Base-by-base conservation (phyloP, 2,113 vertebrate species). In the Onychostruthus taczanowskii region DNA sequence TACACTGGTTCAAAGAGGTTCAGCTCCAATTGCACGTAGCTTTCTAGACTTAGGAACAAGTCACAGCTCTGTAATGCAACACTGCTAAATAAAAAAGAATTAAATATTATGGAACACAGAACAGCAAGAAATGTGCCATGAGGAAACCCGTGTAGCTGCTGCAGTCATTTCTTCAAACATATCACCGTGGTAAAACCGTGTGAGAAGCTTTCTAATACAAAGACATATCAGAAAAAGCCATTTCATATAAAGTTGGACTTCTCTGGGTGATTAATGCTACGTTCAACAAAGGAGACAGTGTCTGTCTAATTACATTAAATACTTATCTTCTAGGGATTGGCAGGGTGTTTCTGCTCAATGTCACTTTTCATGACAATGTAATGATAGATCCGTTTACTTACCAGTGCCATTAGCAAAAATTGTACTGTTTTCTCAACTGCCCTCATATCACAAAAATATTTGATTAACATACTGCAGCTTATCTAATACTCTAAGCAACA, bases 361-460 rank as follows among this genome's bases (percentile, higher is more conserved):
- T 98, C 97, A 97, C 87, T 97, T 97, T 97, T 86, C 86, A 96
- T 98, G 97, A 98, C 98, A 98, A 96, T 73, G 84, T 98, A 98
- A 97, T 98, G 98, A 98, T 97, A 97, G 98, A 97, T 97, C 93
- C 89, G 37, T 97, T 98, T 97, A 97, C 97, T 97, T 97, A 97
- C 76, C 95, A 97, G 97, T 93, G 94, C 95, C 96, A 97, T 98
- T 98, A 98, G 97, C 97, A 97, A 98, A 97, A 97, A 96, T 82
- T 67, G 62, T 94, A 96, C 97, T 98, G 97, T 98, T 98, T 98
- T 97, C 97, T 97, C 98, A 98, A 98, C 97, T 97, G 97, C 96
- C 96, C 97, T 96, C 97, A 70, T 98, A 97, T 98, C 97, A 97
- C 31, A 5, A 96, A 98, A 98, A 98, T 98, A 98, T 98, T 98